These are phyloP conservation scores for Daubentonia madagascariensis DNA, from an alignment of 2,113 vertebrate species.

Conservation along the genomic window DNA sequence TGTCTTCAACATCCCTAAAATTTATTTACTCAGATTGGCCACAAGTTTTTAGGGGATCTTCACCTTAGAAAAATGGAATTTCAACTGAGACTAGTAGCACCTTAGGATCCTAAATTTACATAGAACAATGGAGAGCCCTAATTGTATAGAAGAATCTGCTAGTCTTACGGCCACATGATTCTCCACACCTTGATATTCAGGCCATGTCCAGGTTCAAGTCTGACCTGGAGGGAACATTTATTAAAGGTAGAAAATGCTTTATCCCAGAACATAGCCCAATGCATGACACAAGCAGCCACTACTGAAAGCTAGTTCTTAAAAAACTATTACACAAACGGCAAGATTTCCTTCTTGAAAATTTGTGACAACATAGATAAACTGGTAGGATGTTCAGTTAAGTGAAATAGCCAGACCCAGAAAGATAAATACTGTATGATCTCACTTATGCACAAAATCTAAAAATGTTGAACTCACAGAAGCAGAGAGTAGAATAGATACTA, in stretches of 20 bases:
- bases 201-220: background rate
- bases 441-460: background rate
- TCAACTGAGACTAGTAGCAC: background rate
- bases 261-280: background rate
- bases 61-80: background rate
- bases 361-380: background rate
- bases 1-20: background rate
- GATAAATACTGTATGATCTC: background rate
- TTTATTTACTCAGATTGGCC: background rate
- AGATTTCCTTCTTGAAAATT: background rate
- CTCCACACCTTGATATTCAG: background rate
- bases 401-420: background rate
- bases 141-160: background rate
- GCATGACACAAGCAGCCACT: background rate
- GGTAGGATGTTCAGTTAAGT: background rate
- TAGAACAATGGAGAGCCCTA: accelerated
- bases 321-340: background rate
- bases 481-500: background rate
- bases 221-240: background rate
- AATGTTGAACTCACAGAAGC: background rate
- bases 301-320: background rate
- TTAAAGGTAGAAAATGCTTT: background rate
- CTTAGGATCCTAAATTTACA: background rate
- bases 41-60: background rate
- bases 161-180: background rate